phyloP scores from a whole-genome alignment of 2,888 invertebrate genomes.

The Drosophila siamana region DNA sequence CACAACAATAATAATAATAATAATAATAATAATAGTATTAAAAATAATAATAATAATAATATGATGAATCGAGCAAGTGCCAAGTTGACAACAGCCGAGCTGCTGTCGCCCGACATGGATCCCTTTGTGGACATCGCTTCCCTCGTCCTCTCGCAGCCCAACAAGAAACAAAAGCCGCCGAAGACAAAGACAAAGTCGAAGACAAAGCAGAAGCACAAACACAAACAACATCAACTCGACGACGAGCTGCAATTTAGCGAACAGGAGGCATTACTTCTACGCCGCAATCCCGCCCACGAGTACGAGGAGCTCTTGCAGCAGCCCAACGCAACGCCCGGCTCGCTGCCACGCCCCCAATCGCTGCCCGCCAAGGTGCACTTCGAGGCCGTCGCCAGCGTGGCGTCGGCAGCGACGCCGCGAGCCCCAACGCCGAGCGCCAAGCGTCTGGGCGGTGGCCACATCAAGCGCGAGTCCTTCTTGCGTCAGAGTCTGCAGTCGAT shows the following conservation, averaged over 20 bases:
- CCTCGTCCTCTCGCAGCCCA: constrained; percentile 25
- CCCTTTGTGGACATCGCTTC: constrained; percentile 50
- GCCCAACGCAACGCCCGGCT: constrained; percentile 1
- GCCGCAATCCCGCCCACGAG: constrained; percentile 39
- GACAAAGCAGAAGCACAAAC: background rate
- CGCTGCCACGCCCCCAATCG: constrained; percentile 66
- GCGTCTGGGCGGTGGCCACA: constrained; percentile 26
- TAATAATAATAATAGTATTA: constrained; percentile 13
- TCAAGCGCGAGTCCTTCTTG: constrained; percentile 81
- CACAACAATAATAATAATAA: constrained; percentile 29
- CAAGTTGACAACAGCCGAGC: constrained; percentile 16
- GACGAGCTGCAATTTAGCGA: constrained; percentile 10
- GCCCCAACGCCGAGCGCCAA: constrained; percentile 22
- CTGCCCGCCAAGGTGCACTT: constrained; percentile 64
- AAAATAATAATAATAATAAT: constrained; percentile 4
- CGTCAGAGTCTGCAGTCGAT: constrained; percentile 82
- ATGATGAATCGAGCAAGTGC: background rate
- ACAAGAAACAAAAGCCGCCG: constrained; percentile 19
- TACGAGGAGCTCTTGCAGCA: constrained; percentile 45
- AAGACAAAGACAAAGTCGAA: constrained; percentile 14
- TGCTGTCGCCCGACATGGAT: constrained; percentile 44
- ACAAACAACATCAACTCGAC: background rate
- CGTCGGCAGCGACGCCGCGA: background rate
- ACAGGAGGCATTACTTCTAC: constrained; percentile 42
- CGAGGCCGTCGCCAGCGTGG: constrained; percentile 10